A percentile compares a stretch with the other conserved stretches of the same genome.
These are phyloP conservation scores for Andrena camellia DNA, from an alignment of 2,888 invertebrate genomes.

Conservation along the genomic window DNA sequence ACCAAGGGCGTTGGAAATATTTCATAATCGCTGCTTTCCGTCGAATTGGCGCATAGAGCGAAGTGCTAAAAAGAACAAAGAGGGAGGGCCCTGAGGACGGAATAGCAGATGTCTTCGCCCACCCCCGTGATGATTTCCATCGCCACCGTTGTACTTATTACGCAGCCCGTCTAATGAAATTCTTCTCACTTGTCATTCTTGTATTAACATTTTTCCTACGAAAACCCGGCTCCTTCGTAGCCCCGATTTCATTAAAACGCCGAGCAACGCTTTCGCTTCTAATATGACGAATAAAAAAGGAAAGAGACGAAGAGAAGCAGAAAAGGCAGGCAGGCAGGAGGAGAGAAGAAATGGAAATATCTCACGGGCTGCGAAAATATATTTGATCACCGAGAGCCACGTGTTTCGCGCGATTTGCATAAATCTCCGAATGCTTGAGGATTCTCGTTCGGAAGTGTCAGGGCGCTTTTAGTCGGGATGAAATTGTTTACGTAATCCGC, in stretches of 20 bases:
- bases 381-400: slow-evolving; percentile 16
- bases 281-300: slow-evolving; percentile 33
- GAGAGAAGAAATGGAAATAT: slow-evolving; percentile 5
- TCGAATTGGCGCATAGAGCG: neutral
- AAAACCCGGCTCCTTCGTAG: neutral
- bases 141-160: slow-evolving; percentile 49
- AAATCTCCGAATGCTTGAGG: neutral
- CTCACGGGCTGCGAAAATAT: slow-evolving; percentile 18
- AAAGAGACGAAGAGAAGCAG: no score
- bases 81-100: slow-evolving; percentile 9
- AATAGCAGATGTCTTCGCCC: slow-evolving; percentile 46
- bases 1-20: neutral
- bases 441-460: neutral
- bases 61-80: neutral
- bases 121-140: slow-evolving; percentile 42
- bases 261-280: slow-evolving; percentile 39
- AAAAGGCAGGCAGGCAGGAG: neutral
- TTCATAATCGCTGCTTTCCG: slow-evolving; percentile 1
- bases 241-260: slow-evolving; percentile 53
- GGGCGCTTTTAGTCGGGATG: neutral
- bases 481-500: slow-evolving; percentile 28
- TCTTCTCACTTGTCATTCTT: slow-evolving; percentile 56
- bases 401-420: slow-evolving; percentile 19
- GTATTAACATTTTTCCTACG: slow-evolving; percentile 54
- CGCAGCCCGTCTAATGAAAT: slow-evolving; percentile 50